Base-by-base conservation (phyloP, 2,888 invertebrate species). In the Pharmacophagus antenor region DNA sequence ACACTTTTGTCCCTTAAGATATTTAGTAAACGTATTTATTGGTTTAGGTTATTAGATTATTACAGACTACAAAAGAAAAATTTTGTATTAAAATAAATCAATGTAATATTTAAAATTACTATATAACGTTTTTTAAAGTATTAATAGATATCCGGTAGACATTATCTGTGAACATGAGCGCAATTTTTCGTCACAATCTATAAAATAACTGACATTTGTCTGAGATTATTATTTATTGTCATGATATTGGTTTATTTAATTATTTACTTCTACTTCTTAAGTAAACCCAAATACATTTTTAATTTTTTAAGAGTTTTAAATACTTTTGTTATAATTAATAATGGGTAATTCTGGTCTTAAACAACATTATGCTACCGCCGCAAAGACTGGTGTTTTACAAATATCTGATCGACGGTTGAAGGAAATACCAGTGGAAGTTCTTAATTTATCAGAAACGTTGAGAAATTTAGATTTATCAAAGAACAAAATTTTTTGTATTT, bases 311-410 rank as follows among this genome's bases (percentile, higher is more conserved):
- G 8, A 12, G 12, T 31, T 31, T 31, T 31, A 31, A 8, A 12
- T 31, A 31, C 10, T 31, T 49, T 25, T 27, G 20, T 17, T n/a
- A 22, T 41, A 8, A 47, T 50, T 50, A 63, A 75, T 50, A 66
- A 98, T 98, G 98, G 98, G 98, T 54, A 98, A 98, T 85, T 94
- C 97, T 61, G 94, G 94, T 63, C 84, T 97, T 56, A 97, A 97
- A 79, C 96, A 96, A 77, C 99, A 99, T 81, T 94, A 97, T 75
- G 97, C 98, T 79, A 98, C 96, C 57, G 98, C 99, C 15, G 95
- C 96, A 72, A 99, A 99, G 90, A 99, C 99, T 20, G 98, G 99
- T 17, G 95, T 98, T 37, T 92, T 99, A 63, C 98, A 98, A 81
- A 90, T 99, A 65, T 95, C 97, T 2, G 93, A 95, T 70, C 93